phyloP scores from a whole-genome alignment of 2,113 vertebrate genomes.

The Platanista minor region DNA sequence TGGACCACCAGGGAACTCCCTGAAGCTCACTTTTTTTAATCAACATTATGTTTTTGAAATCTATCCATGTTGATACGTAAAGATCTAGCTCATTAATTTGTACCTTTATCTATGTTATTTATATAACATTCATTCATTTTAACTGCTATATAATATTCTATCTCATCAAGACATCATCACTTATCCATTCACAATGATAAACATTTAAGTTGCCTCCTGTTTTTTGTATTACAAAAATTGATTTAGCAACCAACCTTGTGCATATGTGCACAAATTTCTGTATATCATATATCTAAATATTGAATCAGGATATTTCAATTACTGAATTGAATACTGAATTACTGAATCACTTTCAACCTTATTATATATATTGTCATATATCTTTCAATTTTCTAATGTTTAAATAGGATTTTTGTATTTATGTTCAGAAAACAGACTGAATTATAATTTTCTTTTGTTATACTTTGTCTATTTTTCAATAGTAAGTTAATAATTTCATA shows the following conservation, averaged over 20 bases:
- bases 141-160: not conserved
- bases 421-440: not conserved
- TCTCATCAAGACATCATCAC: not conserved
- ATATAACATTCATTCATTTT: not conserved
- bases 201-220: not conserved
- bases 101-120: not conserved
- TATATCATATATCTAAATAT: not conserved
- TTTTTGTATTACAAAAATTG: not conserved
- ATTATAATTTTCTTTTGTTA: not conserved
- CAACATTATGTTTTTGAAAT: not conserved
- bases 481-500: not conserved
- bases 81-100: not conserved
- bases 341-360: not conserved
- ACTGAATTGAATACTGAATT: not conserved
- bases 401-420: not conserved
- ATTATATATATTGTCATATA: not conserved
- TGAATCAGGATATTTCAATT: not conserved
- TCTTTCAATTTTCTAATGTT: not conserved
- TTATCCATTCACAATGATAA: not conserved
- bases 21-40: not conserved
- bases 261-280: not conserved
- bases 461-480: not conserved
- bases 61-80: not conserved
- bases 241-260: not conserved
- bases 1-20: too few species aligned